Evolutionary conservation across 2,113 vertebrate species (phyloP).

Genomic region (Chinchilla lanigera): DNA sequence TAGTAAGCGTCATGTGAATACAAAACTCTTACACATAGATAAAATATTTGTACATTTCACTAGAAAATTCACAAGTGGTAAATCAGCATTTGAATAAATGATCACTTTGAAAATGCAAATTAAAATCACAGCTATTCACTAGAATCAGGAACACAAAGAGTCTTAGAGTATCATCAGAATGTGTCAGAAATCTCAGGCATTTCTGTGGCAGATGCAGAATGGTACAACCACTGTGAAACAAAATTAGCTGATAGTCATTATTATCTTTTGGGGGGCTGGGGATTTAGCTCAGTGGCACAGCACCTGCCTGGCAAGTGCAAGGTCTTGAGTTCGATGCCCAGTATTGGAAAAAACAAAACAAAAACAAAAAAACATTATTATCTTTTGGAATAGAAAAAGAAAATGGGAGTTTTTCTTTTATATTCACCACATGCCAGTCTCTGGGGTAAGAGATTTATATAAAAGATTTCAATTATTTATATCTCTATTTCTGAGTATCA

Average conservation of each 20-base stretch:
- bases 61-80: neutral
- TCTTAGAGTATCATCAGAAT: neutral
- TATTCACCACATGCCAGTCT: neutral
- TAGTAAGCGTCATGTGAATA: neutral
- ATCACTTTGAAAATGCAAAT: neutral
- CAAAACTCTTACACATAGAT: neutral
- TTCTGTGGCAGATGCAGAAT: neutral
- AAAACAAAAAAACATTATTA: too few relatives aligned
- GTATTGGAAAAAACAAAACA: too few relatives aligned
- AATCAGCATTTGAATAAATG: neutral
- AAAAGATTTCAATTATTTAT: neutral
- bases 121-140: neutral
- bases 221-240: neutral
- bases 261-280: too few relatives aligned
- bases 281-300: too few relatives aligned
- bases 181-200: neutral
- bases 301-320: too few relatives aligned
- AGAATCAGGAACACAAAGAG: neutral
- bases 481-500: neutral
- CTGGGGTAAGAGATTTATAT: neutral
- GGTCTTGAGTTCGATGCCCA: too few relatives aligned
- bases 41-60: neutral
- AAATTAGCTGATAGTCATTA: neutral
- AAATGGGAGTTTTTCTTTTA: neutral
- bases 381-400: neutral